These are phyloP conservation scores for Diaperis boleti DNA, from an alignment of 2,888 invertebrate genomes.

Conservation along the genomic window DNA sequence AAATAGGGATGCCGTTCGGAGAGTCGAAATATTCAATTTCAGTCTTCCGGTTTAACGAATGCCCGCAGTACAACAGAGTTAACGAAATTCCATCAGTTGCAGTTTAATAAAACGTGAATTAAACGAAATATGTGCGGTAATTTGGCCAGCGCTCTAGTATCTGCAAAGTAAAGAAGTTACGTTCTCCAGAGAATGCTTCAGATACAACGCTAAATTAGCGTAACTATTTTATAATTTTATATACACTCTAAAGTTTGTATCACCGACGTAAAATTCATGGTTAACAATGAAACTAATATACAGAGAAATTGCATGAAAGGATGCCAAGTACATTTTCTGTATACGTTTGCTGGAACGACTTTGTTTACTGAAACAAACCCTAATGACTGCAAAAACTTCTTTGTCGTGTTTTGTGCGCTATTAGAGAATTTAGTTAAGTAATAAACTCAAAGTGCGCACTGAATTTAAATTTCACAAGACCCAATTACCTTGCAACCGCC, in stretches of 20 bases:
- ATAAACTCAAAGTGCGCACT: slow-evolving; percentile 9
- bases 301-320: slow-evolving; percentile 42
- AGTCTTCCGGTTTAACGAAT: no score
- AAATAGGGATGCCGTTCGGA: no score
- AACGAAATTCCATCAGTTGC: no score
- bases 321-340: slow-evolving; percentile 43
- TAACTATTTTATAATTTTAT: slow-evolving; percentile 36
- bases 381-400: slow-evolving; percentile 37
- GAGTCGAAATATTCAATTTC: no score
- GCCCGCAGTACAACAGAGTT: no score
- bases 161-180: no score
- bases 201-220: no score
- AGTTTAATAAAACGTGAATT: no score
- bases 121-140: no score
- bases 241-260: slow-evolving; percentile 27
- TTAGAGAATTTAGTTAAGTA: slow-evolving; percentile 13
- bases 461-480: slow-evolving; percentile 7
- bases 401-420: slow-evolving; percentile 14
- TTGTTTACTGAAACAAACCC: slow-evolving; percentile 44
- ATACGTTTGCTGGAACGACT: slow-evolving; percentile 37
- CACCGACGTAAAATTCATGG: slow-evolving; percentile 37
- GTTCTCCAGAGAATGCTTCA: no score
- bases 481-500: background rate
- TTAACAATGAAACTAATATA: slow-evolving; percentile 42
- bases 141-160: background rate